A percentile compares a stretch with the other conserved stretches of the same genome.
Evolutionary conservation across 23 tunicate species (phyloP).

Genomic region (Diplosoma virens): DNA sequence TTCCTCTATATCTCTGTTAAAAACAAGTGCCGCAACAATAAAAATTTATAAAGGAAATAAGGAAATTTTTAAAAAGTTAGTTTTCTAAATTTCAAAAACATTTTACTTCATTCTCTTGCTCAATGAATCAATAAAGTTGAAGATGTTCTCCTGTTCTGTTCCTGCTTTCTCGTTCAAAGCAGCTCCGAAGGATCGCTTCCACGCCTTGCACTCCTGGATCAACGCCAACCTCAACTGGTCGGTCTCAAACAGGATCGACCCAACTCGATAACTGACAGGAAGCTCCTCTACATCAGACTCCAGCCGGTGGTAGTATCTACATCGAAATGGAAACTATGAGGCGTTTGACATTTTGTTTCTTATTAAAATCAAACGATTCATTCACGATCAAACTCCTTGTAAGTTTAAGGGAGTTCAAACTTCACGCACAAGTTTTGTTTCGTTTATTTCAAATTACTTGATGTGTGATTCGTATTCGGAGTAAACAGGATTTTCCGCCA

Average conservation of each 20-base stretch:
- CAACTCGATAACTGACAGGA: slow-evolving; percentile 81
- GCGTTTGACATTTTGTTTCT: too few relatives aligned
- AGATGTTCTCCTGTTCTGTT: slow-evolving; percentile 71
- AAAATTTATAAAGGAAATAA: background rate
- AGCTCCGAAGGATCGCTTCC: slow-evolving; percentile 96
- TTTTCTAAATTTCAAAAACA: background rate
- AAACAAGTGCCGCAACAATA: background rate
- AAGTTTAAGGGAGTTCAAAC: too few relatives aligned
- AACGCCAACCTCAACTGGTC: slow-evolving; percentile 86
- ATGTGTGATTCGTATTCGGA: slow-evolving; percentile 91
- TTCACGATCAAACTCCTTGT: too few relatives aligned
- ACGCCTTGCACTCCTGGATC: slow-evolving; percentile 87
- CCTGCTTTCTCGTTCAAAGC: slow-evolving; percentile 98
- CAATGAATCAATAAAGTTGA: slow-evolving; percentile 85
- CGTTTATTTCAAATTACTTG: slow-evolving; percentile 28
- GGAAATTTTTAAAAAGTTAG: background rate
- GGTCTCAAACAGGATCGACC: slow-evolving; percentile 89
- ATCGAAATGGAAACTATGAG: too few relatives aligned
- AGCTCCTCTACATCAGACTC: slow-evolving; percentile 89
- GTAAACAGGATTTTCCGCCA: slow-evolving; percentile 44
- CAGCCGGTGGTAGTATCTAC: slow-evolving; percentile 81
- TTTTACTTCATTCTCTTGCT: slow-evolving; percentile 74
- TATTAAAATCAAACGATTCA: too few relatives aligned
- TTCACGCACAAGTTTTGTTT: too few relatives aligned
- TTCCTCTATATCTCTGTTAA: too few relatives aligned